Conservation (phyloP, 2,113 vertebrate species). For the Collichthys lucidus region DNA sequence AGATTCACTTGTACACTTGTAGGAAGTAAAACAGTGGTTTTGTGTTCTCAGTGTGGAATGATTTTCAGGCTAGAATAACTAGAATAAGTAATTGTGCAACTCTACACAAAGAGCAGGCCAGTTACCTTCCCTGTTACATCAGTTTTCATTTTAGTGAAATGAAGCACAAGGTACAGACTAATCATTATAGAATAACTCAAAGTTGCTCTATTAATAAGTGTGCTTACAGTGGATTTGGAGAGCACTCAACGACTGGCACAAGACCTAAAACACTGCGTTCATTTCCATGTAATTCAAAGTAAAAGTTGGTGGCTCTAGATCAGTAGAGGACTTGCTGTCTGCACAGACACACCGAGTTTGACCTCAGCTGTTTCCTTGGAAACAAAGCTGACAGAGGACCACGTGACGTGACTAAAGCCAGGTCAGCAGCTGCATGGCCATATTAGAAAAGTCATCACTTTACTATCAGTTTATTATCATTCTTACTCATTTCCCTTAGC, state of each 20-base stretch:
- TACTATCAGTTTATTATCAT: conserved; percentile 15
- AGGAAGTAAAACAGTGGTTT: background rate
- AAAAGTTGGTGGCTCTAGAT: background rate
- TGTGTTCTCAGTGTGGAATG: background rate
- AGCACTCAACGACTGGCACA: background rate
- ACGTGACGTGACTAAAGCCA: conserved; percentile 1
- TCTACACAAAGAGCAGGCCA: background rate
- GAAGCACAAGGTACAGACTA: background rate
- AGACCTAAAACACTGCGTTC: background rate
- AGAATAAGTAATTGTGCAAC: background rate
- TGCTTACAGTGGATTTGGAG: conserved; percentile 19
- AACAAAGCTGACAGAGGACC: conserved; percentile 41
- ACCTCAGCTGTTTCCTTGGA: conserved; percentile 21
- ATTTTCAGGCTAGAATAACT: too few species aligned
- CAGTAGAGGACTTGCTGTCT: background rate
- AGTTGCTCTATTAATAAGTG: conserved; percentile 30
- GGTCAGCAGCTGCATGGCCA: conserved; percentile 19
- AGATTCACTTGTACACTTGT: background rate
- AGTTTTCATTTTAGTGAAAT: background rate
- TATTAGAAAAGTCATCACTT: conserved; percentile 29
- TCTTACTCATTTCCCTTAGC: background rate
- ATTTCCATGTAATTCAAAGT: background rate
- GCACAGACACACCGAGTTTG: background rate
- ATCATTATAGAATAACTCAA: conserved; percentile 11
- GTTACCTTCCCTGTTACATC: background rate